A percentile compares a stretch with the other conserved stretches of the same genome.
phyloP scores from a whole-genome alignment of 2,888 invertebrate species.

The Diadromus collaris region DNA sequence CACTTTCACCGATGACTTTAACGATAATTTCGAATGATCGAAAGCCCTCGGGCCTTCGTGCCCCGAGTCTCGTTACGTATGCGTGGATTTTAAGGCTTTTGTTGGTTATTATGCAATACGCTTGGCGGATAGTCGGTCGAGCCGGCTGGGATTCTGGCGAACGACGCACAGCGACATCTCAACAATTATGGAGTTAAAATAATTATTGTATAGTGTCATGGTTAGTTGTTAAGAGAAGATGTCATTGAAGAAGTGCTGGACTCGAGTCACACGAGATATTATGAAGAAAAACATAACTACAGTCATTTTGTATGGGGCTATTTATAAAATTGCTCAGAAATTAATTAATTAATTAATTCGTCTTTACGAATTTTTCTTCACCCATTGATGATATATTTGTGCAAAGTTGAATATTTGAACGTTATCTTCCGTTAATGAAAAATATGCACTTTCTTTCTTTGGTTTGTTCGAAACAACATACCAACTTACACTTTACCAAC shows the following conservation, averaged over 20 bases:
- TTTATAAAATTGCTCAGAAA: no score
- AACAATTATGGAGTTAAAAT: not conserved
- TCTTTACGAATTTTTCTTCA: no score
- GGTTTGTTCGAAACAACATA: not conserved
- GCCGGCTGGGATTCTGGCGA: not conserved
- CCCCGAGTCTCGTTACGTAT: constrained; percentile 23
- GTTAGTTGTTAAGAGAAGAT: not conserved
- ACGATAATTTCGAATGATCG: constrained; percentile 61
- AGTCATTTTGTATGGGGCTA: no score
- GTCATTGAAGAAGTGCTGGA: not conserved
- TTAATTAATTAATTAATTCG: no score
- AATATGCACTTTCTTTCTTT: not conserved
- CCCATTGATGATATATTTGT: no score
- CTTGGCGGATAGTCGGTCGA: not conserved
- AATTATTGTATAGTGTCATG: not conserved
- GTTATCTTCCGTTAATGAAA: not conserved
- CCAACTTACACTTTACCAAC: not conserved
- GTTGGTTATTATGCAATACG: constrained; percentile 15
- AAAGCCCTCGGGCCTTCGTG: constrained; percentile 42
- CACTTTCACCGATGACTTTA: constrained; percentile 64
- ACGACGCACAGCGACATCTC: not conserved
- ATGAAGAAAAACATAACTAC: not conserved
- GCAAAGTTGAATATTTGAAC: no score
- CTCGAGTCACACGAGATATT: not conserved
- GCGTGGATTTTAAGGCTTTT: constrained; percentile 18